Evolutionary conservation across 2,797 vertebrate genomes (phyloP), one percentile per base, ranked within the genome.

Genomic region (Xerus rutilus): DNA sequence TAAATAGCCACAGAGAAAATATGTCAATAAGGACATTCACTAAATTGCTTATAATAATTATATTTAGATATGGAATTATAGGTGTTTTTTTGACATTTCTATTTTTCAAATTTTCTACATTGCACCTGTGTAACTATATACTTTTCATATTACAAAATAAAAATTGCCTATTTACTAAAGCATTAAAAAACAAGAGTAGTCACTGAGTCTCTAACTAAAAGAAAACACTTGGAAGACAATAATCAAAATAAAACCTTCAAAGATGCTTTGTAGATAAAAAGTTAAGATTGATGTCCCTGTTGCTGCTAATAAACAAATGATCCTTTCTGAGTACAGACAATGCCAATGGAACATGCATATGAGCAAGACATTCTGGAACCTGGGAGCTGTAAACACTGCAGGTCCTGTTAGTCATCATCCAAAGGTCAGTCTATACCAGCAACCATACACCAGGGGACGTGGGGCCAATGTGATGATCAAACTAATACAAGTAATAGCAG

Each of bases 381-480:
- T n/a, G 6, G 30, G 11, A 32, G n/a, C 62, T 79, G 20, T 43
- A 52, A 77, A 85, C 39, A 21, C 39, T 1, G 73, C 18, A 57
- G 69, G 15, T 62, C 49, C 52, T 54, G 18, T 72, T 74, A 84
- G 77, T 91, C 91, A 62, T 49, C 57, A 47, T 35, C 84, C 93
- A 96, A 97, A 96, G 88, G 92, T 96, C 86, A 87, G 54, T 10
- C 21, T 10, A 1, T 1, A 25, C 13, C 39, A 82, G 45, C 17
- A 89, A 45, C 32, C 76, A 59, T 77, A 78, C 32, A 79, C 20
- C 39, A 77, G 45, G 35, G 20, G 25, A 1, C 17, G 3, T 4
- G 12, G 21, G 7, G 11, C 25, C 54, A 89, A 13, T 11, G 2
- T 15, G 12, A 52, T 3, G 7, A 47, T 30, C 54, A 25, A 8